phyloP scores from a whole-genome alignment of 2,113 vertebrate species.

The Camelus bactrianus region DNA sequence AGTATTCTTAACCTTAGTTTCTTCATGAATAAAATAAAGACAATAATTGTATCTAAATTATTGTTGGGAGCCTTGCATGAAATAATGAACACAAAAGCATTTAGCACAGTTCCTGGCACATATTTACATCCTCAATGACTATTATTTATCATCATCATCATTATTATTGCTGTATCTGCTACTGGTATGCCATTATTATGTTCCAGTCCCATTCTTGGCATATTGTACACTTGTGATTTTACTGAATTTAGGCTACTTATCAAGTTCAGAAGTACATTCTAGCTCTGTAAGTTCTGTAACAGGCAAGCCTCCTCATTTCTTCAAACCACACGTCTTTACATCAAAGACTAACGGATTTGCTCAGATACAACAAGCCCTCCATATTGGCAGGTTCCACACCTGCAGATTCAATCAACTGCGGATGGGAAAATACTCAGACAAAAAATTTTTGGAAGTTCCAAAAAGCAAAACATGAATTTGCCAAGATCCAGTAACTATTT shows the following conservation, averaged over 20 bases:
- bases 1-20: constrained; percentile 15
- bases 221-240: neutral
- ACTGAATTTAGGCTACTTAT: constrained; percentile 28
- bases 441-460: rapidly evolving
- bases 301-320: constrained; percentile 31
- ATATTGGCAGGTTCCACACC: neutral
- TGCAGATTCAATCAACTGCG: neutral
- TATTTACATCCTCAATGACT: neutral
- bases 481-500: neutral
- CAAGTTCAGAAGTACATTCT: constrained; percentile 26
- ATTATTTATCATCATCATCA: neutral
- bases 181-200: neutral
- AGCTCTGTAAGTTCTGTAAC: neutral
- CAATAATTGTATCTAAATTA: neutral
- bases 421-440: neutral
- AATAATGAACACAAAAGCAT: neutral
- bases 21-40: neutral
- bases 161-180: neutral
- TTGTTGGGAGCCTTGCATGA: neutral
- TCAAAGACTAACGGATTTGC: neutral
- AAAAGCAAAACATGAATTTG: neutral
- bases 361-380: neutral
- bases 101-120: neutral
- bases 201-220: neutral
- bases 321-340: neutral